Evolutionary conservation across 2,797 vertebrate species (phyloP).

Genomic region (Chelon labrosus): DNA sequence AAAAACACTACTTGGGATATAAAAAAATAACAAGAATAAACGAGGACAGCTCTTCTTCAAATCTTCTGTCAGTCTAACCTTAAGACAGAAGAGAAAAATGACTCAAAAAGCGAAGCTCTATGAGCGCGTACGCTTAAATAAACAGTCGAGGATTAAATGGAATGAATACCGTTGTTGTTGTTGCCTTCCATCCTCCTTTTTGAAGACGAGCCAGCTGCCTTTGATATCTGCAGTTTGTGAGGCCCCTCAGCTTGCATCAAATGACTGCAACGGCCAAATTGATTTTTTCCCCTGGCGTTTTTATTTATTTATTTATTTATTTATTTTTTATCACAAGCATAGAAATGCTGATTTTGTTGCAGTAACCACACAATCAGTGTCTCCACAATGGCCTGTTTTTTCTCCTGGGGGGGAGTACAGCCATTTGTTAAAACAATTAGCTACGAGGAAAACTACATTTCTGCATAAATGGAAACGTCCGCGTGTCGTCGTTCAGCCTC

Average conservation of each 20-base stretch:
- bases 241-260: conserved; percentile 59
- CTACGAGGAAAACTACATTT: conserved; percentile 34
- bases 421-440: conserved; percentile 62
- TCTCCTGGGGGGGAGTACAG: conserved; percentile 40
- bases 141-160: conserved; percentile 41
- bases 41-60: conserved; percentile 10
- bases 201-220: conserved; percentile 64
- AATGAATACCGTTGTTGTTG: conserved; percentile 56
- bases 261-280: conserved; percentile 68
- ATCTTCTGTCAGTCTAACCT: conserved; percentile 36
- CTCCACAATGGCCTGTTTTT: conserved; percentile 50
- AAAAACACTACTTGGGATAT: not conserved
- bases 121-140: conserved; percentile 35
- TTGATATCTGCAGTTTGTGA: conserved; percentile 69
- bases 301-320: conserved; percentile 26
- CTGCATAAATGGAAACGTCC: conserved; percentile 13
- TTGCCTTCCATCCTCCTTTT: conserved; percentile 42
- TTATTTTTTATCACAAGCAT: conserved; percentile 62
- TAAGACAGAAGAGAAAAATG: conserved; percentile 27
- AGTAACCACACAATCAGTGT: conserved; percentile 65
- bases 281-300: conserved; percentile 73
- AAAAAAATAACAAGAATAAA: conserved; percentile 23
- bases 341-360: conserved; percentile 75
- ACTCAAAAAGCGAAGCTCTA: conserved; percentile 25
- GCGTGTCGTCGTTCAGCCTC: not conserved